phyloP scores from a whole-genome alignment of 2,797 vertebrate species.

The Sphaeramia orbicularis region DNA sequence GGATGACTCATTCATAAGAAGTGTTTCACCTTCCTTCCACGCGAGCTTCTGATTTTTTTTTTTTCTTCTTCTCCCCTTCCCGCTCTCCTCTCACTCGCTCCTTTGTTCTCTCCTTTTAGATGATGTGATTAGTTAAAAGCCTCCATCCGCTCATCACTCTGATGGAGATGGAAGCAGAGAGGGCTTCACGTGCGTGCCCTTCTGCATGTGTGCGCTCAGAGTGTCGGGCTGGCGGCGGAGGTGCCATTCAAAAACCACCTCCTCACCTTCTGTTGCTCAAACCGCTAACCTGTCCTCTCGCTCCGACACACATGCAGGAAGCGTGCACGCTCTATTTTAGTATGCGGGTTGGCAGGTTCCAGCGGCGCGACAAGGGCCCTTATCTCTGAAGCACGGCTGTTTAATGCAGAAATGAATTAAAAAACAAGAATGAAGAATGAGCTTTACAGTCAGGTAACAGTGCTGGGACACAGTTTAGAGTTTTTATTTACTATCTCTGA shows the following conservation, averaged over 20 bases:
- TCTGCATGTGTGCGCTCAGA: not conserved
- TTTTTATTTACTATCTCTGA: not conserved
- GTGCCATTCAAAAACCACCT: conserved; percentile 41
- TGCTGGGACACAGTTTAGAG: not conserved
- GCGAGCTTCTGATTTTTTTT: conserved; percentile 19
- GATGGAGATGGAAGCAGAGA: conserved; percentile 42
- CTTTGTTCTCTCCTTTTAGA: conserved; percentile 49
- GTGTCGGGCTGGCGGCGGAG: conserved; percentile 26
- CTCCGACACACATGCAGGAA: conserved; percentile 4
- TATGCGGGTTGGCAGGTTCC: not conserved
- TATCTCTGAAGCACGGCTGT: conserved; percentile 12
- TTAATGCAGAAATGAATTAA: conserved; percentile 19
- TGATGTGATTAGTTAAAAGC: conserved; percentile 75
- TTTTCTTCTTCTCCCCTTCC: conserved; percentile 21
- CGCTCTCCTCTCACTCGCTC: conserved; percentile 16
- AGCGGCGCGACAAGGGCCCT: conserved; percentile 6
- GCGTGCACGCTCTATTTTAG: too few species aligned
- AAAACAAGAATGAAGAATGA: not conserved
- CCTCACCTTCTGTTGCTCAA: conserved; percentile 29
- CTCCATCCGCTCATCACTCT: conserved; percentile 44
- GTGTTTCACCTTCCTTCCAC: conserved; percentile 54
- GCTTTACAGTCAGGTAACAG: not conserved
- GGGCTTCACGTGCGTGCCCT: conserved; percentile 5
- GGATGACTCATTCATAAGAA: conserved; percentile 57
- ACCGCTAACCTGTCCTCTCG: conserved; percentile 25